A percentile compares a stretch with the other conserved stretches of the same genome.
Conservation (phyloP, 1,140 invertebrate species). For the Drosophila parabipectinata region DNA sequence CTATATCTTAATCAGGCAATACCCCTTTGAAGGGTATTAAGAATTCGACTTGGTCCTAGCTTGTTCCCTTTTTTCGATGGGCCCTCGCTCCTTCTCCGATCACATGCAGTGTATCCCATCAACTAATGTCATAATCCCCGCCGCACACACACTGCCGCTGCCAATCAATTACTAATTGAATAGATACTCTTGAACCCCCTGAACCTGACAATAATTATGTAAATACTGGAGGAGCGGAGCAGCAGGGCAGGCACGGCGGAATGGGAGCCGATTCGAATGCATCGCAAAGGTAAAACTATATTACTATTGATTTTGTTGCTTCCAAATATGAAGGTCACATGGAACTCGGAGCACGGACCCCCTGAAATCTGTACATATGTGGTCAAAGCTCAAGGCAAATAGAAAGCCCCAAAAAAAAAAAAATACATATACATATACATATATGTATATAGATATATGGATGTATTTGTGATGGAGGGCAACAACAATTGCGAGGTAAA, state of each 20-base stretch:
- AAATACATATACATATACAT: not conserved
- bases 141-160: conserved; percentile 1
- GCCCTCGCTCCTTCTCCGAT: conserved; percentile 5
- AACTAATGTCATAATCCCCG: conserved; percentile 27
- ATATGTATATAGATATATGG: conserved; percentile 1
- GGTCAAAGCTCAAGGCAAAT: conserved; percentile 21
- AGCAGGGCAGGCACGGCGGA: not conserved
- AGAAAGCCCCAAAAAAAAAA: conserved; percentile 16
- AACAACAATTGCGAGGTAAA: conserved; percentile 53
- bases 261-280: too few species aligned
- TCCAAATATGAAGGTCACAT: conserved; percentile 70
- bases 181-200: conserved; percentile 28
- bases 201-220: conserved; percentile 37
- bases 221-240: conserved; percentile 7
- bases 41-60: too few species aligned
- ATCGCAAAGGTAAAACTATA: conserved; percentile 54
- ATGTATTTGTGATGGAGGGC: not conserved
- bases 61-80: not conserved
- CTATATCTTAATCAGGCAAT: too few species aligned
- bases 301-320: conserved; percentile 81
- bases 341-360: conserved; percentile 40
- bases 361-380: conserved; percentile 32
- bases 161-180: conserved; percentile 27
- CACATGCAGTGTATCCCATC: conserved; percentile 20
- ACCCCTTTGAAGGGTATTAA: not conserved